Evolutionary conservation across 2,797 vertebrate species (phyloP), one percentile per base, ranked within the genome.

Genomic region (Hoplostethus mediterraneus): DNA sequence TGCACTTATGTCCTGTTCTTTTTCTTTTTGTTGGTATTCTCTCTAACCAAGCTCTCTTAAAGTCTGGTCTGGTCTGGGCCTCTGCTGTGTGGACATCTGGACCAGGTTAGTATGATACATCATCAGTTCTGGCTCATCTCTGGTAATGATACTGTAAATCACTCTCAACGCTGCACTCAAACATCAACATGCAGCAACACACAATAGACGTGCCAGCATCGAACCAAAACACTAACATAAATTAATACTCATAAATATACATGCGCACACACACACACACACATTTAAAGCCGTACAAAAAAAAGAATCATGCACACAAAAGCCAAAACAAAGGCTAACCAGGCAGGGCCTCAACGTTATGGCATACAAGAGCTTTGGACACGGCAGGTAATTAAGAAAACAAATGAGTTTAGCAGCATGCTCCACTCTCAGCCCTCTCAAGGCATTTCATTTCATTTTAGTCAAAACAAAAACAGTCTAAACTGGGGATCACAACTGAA

Each of bases 381-480:
- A 40, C 71, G 67, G 84, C 82, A 88, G 88, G 83, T 89, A 84
- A 88, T 91, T 90, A 88, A 67, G 71, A 79, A 83, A 90, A 90
- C 79, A 84, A 89, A 87, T 85, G 80, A 79, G 72, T 88, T 67
- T 73, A 84, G 84, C 87, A 88, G 81, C 84, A 71, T 68, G 86
- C 59, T 71, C 42, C 61, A 33, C 68, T 87, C 82, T n/a, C 61
- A 33, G 60, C 45, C 38, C 31, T 54, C 63, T 81, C 47, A 71
- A 71, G 63, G 67, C 66, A 66, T 87, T 83, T 81, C 66, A 60
- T 67, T 83, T 82, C 21, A 77, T 80, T 78, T 86, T 64, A 57
- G 36, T 45, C 12, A 67, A 17, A 55, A 59, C 16, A 25, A 53
- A 66, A 82, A 69, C 33, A 67, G 62, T 63, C 52, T 73, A 45